phyloP scores from a whole-genome alignment of 2,888 invertebrate species.

The Hypselothyrea guttata region DNA sequence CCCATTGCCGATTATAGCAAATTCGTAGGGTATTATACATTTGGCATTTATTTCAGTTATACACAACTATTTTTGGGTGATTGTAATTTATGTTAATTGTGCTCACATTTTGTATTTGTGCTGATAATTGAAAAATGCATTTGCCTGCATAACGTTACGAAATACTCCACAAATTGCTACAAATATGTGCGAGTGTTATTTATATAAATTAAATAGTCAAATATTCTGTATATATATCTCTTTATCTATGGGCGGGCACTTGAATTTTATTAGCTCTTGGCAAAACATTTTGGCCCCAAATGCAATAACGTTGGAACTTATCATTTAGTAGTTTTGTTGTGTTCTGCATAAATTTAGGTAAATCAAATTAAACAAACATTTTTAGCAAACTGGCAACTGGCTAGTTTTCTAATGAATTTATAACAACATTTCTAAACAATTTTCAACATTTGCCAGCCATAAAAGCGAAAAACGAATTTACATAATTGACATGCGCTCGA shows the following conservation, averaged over 20 bases:
- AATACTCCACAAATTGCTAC: no score
- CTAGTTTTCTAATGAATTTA: constrained; percentile 65
- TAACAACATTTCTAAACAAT: constrained; percentile 68
- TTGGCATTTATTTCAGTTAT: constrained; percentile 48
- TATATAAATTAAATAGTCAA: no score
- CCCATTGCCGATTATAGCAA: not conserved
- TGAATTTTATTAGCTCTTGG: constrained; percentile 31
- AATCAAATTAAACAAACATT: constrained; percentile 63
- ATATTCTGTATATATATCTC: no score
- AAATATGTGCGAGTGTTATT: no score
- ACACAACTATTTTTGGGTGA: constrained; percentile 50
- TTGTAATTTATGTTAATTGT: constrained; percentile 57
- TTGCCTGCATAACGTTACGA: constrained; percentile 1
- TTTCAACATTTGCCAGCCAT: constrained; percentile 58
- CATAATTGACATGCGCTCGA: constrained; percentile 65
- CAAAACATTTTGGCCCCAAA: constrained; percentile 2
- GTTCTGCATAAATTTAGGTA: constrained; percentile 52
- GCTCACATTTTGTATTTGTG: constrained; percentile 38
- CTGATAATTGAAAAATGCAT: constrained; percentile 50
- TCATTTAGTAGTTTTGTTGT: constrained; percentile 54
- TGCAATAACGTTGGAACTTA: constrained; percentile 44
- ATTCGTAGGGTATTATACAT: constrained; percentile 14
- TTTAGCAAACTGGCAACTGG: constrained; percentile 30
- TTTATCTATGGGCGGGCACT: not conserved
- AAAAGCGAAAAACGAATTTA: constrained; percentile 62